Evolutionary conservation across 2,888 invertebrate species (phyloP), one percentile per base, ranked within the genome.

Genomic region (Synanthedon formicaeformis): DNA sequence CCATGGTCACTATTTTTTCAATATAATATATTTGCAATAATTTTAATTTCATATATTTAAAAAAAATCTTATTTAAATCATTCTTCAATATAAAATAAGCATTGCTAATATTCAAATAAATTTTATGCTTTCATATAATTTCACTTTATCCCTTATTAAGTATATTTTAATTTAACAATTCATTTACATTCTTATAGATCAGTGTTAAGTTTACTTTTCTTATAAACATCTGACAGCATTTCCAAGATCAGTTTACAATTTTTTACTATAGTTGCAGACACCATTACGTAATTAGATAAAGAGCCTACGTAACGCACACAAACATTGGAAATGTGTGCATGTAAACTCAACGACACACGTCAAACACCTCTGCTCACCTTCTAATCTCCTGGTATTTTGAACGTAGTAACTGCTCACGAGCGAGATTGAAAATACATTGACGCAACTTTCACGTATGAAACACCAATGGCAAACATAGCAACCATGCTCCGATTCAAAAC

Each of bases 321-420:
- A 45, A 8, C 34, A 34, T 34, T 34, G 8, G 10, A 23, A 34
- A 34, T 34, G 34, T 34, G 34, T 10, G 45, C 45, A 6, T 45
- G 12, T 45, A 45, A 45, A 13, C 45, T 2, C 45, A 4, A 6
- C 14, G 45, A 45, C 45, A 45, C 45, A 45, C 45, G 45, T 45
- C 45, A 49, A 16, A 18, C 49, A 49, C 23, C 49, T 49, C 49
- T 49, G 6, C 49, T 5, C 45, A 55, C 50, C 56, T 63, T 63
- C 64, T 85, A 75, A 52, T 60, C 50, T 58, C 81, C 84, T 84
- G 63, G 84, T 84, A 81, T 63, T 65, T 63, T 61, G 77, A 82
- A 78, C 74, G 77, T 72, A 78, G 75, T 71, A 72, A 73, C 75
- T 58, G 77, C 81, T 83, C 84, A 85, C 84, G 75, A 81, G 76